Evolutionary conservation across 2,113 vertebrate species (phyloP), one percentile per base, ranked within the genome.

Genomic region (Okapia johnstoni): DNA sequence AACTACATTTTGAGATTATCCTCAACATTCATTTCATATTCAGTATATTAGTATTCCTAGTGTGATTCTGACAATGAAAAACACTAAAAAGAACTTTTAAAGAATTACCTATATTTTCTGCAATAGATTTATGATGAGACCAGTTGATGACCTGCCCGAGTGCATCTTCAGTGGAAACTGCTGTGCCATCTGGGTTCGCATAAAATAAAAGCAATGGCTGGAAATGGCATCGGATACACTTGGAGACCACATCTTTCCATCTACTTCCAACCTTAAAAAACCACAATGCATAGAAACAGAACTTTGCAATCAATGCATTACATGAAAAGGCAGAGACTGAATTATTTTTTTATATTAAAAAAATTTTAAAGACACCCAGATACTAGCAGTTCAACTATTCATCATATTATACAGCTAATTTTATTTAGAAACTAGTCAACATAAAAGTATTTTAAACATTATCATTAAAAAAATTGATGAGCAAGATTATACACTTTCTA

Each of bases 131-230:
- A 97, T 98, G 96, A 12, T 99, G 99, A 87, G 99, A 98, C 96
- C 99, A 99, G 88, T 97, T 98, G 98, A 98, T 98, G 92, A 99
- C 99, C 73, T 99, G 99, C 90, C 96, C 99, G 13, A 99, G 99
- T 19, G 99, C 98, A 90, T 99, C 99, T 84, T 99, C 99, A 46
- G 99, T 98, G 55, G 98, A 98, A 55, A 99, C 99, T 2, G 99
- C 99, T 6, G 99, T 99, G 81, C 99, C 99, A 13, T 99, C 99
- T 13, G 99, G 99, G 98, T 99, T 99, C 58, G 99, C 98, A 85
- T 99, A 99, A 97, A 99, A 99, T 48, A 99, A 98, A 86, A 99
- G 98, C 97, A 99, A 98, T 8, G 99, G 99, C 98, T 99, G 99
- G 98, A 99, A 99, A 97, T 99, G 99, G 98, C 99, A 99, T 88